phyloP scores from a whole-genome alignment of 2,888 invertebrate species.

The Trachelus iudaicus region DNA sequence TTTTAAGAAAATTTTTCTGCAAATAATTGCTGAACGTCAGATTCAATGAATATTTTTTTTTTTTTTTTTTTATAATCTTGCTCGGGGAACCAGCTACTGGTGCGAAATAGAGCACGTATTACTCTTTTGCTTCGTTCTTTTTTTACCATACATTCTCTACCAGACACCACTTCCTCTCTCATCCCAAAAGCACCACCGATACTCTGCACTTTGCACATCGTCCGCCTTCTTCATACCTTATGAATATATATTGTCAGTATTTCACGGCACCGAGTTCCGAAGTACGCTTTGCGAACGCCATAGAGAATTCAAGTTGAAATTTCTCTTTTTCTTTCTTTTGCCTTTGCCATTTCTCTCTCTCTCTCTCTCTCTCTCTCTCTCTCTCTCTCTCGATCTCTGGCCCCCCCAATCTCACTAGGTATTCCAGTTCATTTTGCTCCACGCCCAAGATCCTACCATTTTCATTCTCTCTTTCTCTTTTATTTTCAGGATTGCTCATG shows the following conservation, averaged over 20 bases:
- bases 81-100: no score
- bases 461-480: constrained; percentile 24
- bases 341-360: background rate
- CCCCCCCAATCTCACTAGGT: background rate
- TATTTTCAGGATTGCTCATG: constrained; percentile 83
- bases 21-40: no score
- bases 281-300: background rate
- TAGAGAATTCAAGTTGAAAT: background rate
- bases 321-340: no score
- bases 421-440: background rate
- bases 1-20: no score
- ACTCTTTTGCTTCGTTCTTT: background rate
- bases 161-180: background rate
- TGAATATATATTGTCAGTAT: constrained; percentile 5
- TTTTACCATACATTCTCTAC: background rate
- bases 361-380: no score
- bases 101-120: background rate
- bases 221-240: background rate
- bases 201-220: background rate
- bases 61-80: no score
- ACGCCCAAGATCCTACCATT: background rate
- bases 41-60: no score
- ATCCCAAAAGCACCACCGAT: background rate
- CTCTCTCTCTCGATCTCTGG: background rate
- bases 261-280: background rate